phyloP scores from a whole-genome alignment of 2,113 vertebrate genomes.

The Noturus placidus region DNA sequence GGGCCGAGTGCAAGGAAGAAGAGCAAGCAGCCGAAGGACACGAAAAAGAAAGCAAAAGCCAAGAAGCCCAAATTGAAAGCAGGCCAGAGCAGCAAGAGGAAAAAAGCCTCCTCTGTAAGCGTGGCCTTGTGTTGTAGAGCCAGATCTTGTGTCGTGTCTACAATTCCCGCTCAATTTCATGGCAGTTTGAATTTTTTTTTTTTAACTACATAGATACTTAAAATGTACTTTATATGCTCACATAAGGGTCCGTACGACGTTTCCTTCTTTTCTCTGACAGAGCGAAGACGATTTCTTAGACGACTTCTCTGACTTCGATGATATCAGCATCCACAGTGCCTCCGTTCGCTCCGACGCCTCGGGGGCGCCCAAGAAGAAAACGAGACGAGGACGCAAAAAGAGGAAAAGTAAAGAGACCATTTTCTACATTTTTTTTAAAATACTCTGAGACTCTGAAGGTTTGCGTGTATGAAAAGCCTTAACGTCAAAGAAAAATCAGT shows the following conservation, averaged over 20 bases:
- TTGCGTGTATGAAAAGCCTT: neutral
- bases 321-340: constrained; percentile 92
- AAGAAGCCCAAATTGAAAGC: constrained; percentile 92
- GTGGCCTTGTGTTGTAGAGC: neutral
- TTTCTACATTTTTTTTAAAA: neutral
- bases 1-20: constrained; percentile 91
- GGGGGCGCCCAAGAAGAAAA: constrained; percentile 82
- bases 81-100: constrained; percentile 87
- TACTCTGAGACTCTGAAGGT: neutral
- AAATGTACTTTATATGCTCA: neutral
- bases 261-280: constrained; percentile 64
- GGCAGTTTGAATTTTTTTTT: neutral
- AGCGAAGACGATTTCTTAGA: constrained; percentile 95
- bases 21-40: constrained; percentile 82
- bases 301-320: constrained; percentile 90
- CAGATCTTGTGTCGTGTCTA: neutral
- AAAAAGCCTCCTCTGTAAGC: constrained; percentile 92
- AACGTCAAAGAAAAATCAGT: neutral
- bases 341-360: constrained; percentile 89
- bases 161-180: neutral
- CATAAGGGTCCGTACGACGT: neutral
- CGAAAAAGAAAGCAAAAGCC: constrained; percentile 89
- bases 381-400: constrained; percentile 86
- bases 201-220: neutral
- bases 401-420: constrained; percentile 83